Conservation (phyloP, 2,797 vertebrate genomes). For the Silurus lanzhouensis region DNA sequence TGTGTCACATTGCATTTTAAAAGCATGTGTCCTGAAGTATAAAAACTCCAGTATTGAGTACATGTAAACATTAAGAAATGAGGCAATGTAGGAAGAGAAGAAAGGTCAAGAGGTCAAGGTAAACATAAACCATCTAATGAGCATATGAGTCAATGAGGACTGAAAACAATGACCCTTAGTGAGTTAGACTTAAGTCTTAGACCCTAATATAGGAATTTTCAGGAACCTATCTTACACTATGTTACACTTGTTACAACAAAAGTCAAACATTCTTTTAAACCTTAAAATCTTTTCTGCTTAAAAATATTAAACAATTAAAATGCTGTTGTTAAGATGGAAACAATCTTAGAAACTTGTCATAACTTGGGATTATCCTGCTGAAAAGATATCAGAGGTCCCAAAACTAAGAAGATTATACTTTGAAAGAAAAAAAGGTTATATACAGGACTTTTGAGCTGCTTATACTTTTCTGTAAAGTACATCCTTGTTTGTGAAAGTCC, state of each 20-base stretch:
- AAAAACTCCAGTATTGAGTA: conserved; percentile 25
- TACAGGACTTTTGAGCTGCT: neutral
- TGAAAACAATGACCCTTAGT: neutral
- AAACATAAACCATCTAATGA: neutral
- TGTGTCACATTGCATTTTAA: neutral
- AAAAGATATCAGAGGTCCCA: neutral
- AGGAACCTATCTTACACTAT: neutral
- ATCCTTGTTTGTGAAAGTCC: neutral
- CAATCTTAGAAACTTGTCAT: neutral
- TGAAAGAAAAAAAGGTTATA: neutral
- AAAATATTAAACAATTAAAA: neutral
- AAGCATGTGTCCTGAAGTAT: neutral
- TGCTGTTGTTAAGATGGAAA: neutral
- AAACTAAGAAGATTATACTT: neutral
- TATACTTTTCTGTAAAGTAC: neutral
- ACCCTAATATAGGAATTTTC: neutral
- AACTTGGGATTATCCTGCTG: neutral
- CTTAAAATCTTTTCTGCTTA: neutral
- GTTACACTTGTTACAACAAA: neutral
- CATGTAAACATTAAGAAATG: conserved; percentile 4
- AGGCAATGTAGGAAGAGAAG: conserved; percentile 16
- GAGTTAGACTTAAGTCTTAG: neutral
- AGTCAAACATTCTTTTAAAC: neutral
- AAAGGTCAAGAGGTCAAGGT: neutral
- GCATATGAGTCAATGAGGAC: neutral